Base-by-base conservation (phyloP, 2,888 invertebrate species). In the Cryptocephalus primarius region DNA sequence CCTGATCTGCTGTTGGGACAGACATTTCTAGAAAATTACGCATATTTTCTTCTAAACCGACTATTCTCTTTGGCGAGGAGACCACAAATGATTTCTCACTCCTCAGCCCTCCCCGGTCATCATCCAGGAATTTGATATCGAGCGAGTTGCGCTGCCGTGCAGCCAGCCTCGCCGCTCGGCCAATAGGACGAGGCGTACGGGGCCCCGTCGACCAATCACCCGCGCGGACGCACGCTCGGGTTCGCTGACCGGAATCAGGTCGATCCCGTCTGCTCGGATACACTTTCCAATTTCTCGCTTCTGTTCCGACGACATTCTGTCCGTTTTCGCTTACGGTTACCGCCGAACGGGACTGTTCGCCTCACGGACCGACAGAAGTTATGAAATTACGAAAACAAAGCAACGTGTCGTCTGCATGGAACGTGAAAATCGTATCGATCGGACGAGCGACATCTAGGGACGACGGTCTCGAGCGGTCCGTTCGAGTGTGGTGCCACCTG, bases 21-120 rank as follows among this genome's bases (percentile, higher is more conserved):
- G 68, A 68, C 59, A 63, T 63, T 60, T 57, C 54, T 58, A 57
- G 61, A 60, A 62, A 63, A 63, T 66, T 69, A 68, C 69, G 68
- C 69, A 70, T 69, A 61, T 63, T 65, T 61, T 63, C 63, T 62
- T 62, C 50, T 55, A 58, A 68, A 66, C 69, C 69, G 69, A 70
- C 70, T 70, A 59, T 69, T 69, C 68, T 66, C 67, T 69, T 64
- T 63, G 67, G 69, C 70, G 70, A 65, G 64, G 67, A 67, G 68
- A 68, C 69, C 70, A 70, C 70, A 70, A 70, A 69, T 70, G 69
- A 65, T 58, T 64, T 64, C 60, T 59, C 56, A 6, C 6, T 22
- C 22, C 22, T 2, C 22, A 2, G 22, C 6, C 6, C 22, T 53
- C 22, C 22, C 64, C 65, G 64, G 62, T 64, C 56, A 47, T 45